Conservation (phyloP, 2,888 invertebrate genomes). For the Patella pellucida region DNA sequence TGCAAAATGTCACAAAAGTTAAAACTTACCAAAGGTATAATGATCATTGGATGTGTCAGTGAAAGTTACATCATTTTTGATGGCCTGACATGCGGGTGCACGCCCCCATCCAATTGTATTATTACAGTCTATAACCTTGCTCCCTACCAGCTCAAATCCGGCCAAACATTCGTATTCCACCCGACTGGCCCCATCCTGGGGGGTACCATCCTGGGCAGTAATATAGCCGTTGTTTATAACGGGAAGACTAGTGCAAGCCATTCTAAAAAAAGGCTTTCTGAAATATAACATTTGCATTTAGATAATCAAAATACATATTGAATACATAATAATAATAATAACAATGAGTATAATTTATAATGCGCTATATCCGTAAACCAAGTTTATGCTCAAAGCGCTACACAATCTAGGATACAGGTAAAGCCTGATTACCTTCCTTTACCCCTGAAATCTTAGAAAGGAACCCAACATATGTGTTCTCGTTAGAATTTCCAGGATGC, state of each 20-base stretch:
- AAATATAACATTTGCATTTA: not conserved
- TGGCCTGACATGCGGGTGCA: not conserved
- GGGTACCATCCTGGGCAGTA: too few species aligned
- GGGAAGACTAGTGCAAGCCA: not conserved
- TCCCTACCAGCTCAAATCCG: not conserved
- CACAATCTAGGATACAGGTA: too few species aligned
- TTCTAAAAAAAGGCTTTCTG: not conserved
- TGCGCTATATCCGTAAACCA: too few species aligned
- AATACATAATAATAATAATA: too few species aligned
- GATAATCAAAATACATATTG: too few species aligned
- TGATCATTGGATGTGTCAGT: not conserved
- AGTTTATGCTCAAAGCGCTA: too few species aligned
- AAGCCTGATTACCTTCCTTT: too few species aligned
- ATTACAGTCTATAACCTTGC: not conserved
- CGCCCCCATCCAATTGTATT: not conserved
- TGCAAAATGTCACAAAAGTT: too few species aligned
- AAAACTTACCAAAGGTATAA: not conserved
- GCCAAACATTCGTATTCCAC: conserved; percentile 3
- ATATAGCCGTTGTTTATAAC: conserved; percentile 1
- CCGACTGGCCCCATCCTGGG: not conserved
- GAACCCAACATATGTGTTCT: too few species aligned
- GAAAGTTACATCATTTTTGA: not conserved
- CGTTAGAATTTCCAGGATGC: too few species aligned
- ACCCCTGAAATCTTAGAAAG: too few species aligned
- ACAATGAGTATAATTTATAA: too few species aligned